Evolutionary conservation across 2,888 invertebrate genomes (phyloP).

Genomic region (Listrodromus nycthemerus): DNA sequence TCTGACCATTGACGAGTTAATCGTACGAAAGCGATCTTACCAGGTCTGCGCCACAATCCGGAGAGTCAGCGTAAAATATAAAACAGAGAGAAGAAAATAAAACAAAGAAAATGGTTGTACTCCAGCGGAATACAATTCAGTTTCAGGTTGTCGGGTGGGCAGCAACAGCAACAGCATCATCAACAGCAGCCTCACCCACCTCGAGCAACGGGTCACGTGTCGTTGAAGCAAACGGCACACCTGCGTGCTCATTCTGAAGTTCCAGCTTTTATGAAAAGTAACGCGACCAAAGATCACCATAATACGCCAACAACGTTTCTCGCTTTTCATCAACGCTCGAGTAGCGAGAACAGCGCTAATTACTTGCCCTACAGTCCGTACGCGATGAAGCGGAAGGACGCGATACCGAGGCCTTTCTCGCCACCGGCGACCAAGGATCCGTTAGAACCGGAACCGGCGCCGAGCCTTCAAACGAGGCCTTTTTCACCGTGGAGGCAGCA

Average conservation of each 20-base stretch:
- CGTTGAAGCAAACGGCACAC: slow-evolving; percentile 80
- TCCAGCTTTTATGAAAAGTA: slow-evolving; percentile 76
- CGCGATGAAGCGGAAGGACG: slow-evolving; percentile 79
- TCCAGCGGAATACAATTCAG: slow-evolving; percentile 68
- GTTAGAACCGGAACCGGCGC: slow-evolving; percentile 70
- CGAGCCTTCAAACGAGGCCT: slow-evolving; percentile 76
- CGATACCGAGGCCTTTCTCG: slow-evolving; percentile 77
- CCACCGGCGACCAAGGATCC: slow-evolving; percentile 75
- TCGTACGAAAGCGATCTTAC: neutral
- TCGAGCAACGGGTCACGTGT: slow-evolving; percentile 78
- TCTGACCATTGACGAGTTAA: slow-evolving; percentile 16
- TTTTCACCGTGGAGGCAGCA: slow-evolving; percentile 79
- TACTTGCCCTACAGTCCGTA: slow-evolving; percentile 82
- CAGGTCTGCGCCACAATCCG: slow-evolving; percentile 59
- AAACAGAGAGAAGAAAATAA: slow-evolving; percentile 16
- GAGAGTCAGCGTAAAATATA: slow-evolving; percentile 59
- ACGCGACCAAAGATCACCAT: slow-evolving; percentile 75
- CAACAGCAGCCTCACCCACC: slow-evolving; percentile 69
- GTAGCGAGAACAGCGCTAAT: slow-evolving; percentile 79
- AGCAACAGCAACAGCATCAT: slow-evolving; percentile 55
- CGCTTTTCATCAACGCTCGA: slow-evolving; percentile 77
- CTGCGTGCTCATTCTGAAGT: slow-evolving; percentile 77
- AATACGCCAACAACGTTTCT: slow-evolving; percentile 55
- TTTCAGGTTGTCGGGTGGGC: slow-evolving; percentile 78
- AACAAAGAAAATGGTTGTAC: slow-evolving; percentile 22